Base-by-base conservation (phyloP, 1,140 invertebrate species). In the Drosophila athabasca region DNA sequence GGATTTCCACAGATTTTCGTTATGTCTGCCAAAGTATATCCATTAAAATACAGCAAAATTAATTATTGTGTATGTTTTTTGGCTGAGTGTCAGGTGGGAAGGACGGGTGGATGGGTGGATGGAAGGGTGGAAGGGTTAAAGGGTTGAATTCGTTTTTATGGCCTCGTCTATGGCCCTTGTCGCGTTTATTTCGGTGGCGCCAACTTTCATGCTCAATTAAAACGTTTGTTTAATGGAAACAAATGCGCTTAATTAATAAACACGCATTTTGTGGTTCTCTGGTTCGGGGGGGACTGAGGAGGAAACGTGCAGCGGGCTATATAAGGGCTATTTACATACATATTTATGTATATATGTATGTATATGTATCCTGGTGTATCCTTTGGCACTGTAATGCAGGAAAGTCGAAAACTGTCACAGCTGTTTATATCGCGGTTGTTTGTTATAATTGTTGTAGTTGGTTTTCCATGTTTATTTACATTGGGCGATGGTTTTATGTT, bases 171-270 rank as follows among this genome's bases (percentile, higher is more conserved):
- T 85, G 76, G 72, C 60, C 35, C 55, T 49, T 78, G 77, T 75
- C 74, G 78, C 79, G 74, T 46, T 76, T 46, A 66, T 73, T 70
- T 74, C 46, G 49, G 26, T 50, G 88, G 80, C 89, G 83, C 71
- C 89, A 89, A 82, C 71, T 90, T 89, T 90, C 84, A 90, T 90
- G 83, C 88, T 90, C 88, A 90, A 90, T 90, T 91, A 91, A 91
- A 91, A 82, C 80, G 88, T 85, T 91, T 85, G 78, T 85, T 90
- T 91, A 91, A 90, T 91, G 90, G 84, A 91, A 91, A 91, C 80
- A 91, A 91, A 91, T 91, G 90, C 85, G 87, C 90, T 91, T 91
- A 91, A 91, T 91, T 91, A 91, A 91, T 91, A 91, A 91, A 91
- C 90, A 91, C 79, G 90, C 90, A 91, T 91, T 91, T 91, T 90